A percentile compares a stretch with the other conserved stretches of the same genome.
phyloP scores from a whole-genome alignment of 1,140 invertebrate species.

The Drosophila baimaii region DNA sequence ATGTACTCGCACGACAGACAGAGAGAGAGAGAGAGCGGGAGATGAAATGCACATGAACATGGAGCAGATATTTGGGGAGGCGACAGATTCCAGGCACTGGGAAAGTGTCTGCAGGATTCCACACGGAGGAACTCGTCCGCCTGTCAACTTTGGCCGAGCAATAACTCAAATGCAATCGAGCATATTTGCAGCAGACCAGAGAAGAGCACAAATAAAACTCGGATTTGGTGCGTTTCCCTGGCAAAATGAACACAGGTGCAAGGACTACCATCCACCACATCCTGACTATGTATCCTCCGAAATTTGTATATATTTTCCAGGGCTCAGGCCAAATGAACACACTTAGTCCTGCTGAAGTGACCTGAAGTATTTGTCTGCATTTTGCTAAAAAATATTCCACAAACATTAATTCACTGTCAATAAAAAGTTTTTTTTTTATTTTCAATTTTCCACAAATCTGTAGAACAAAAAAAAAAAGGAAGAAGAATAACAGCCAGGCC shows the following conservation, averaged over 20 bases:
- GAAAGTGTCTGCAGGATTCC: conserved; percentile 10
- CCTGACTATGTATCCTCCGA: conserved; percentile 6
- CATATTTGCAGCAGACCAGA: conserved; percentile 63
- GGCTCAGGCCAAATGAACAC: conserved; percentile 21
- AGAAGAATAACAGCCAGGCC: conserved; percentile 17
- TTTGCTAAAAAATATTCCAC: conserved; percentile 15
- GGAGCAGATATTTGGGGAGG: conserved; percentile 19
- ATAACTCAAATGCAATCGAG: conserved; percentile 82
- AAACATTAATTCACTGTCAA: conserved; percentile 41
- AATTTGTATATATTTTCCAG: conserved; percentile 18
- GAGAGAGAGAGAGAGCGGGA: background rate
- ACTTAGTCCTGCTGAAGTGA: conserved; percentile 17
- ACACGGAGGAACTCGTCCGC: conserved; percentile 4
- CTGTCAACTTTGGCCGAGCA: conserved; percentile 65
- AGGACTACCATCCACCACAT: too few relatives aligned
- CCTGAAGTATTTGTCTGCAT: conserved; percentile 8
- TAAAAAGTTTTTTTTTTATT: conserved; percentile 29
- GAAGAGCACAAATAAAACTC: conserved; percentile 63
- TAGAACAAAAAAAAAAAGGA: background rate
- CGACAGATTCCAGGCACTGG: background rate
- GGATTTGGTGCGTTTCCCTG: conserved; percentile 15
- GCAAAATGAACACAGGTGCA: conserved; percentile 14
- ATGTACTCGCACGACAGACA: conserved; percentile 36
- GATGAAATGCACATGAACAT: conserved; percentile 32
- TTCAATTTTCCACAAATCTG: conserved; percentile 32